These are phyloP conservation scores for Erinaceus europaeus DNA, from an alignment of 2,113 vertebrate genomes.

Conservation along the genomic window DNA sequence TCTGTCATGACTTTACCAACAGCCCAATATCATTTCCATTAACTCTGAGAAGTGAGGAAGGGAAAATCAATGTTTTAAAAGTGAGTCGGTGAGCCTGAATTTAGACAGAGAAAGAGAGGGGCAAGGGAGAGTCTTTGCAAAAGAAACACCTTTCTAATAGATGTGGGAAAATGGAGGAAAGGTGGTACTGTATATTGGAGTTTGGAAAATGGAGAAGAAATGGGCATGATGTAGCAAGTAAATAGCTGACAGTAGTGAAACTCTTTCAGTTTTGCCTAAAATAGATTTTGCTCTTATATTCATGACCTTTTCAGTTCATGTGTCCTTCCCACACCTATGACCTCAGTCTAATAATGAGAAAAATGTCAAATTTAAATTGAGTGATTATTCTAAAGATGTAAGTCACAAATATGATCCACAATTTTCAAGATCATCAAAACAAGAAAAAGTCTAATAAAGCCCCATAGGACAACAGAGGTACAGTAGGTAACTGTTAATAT, in stretches of 20 bases:
- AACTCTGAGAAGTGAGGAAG: neutral
- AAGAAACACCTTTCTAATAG: too few species aligned
- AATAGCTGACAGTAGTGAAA: neutral
- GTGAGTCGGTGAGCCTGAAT: neutral
- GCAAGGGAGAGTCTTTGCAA: fast-evolving
- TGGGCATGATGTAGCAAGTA: neutral
- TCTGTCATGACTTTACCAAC: too few species aligned
- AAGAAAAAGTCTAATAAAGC: too few species aligned
- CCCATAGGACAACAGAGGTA: too few species aligned
- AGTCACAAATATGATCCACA: neutral
- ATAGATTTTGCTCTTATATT: neutral
- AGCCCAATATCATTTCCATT: too few species aligned
- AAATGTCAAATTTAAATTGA: neutral
- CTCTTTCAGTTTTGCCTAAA: neutral
- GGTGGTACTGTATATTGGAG: too few species aligned
- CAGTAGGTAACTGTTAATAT: too few species aligned
- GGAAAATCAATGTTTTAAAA: too few species aligned
- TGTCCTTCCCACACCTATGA: neutral
- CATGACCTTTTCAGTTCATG: neutral
- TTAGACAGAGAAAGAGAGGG: neutral
- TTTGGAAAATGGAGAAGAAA: neutral
- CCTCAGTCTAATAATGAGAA: neutral
- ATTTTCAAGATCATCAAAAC: neutral
- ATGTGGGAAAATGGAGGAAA: too few species aligned
- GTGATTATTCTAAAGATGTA: neutral